Evolutionary conservation across 2,113 vertebrate species (phyloP).

Genomic region (Oncorhynchus gorbuscha): DNA sequence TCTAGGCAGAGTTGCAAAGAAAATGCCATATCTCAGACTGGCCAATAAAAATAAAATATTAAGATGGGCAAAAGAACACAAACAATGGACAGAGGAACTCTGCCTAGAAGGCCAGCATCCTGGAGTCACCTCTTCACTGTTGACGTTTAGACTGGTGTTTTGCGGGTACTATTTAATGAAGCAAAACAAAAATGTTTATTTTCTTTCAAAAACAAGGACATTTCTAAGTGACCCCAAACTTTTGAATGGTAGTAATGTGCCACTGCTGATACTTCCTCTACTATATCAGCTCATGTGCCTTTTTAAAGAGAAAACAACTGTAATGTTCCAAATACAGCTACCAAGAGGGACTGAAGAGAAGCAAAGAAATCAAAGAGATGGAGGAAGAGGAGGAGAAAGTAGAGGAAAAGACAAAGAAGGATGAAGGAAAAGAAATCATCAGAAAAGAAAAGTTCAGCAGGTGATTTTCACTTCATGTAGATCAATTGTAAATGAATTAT

Average conservation of each 20-base stretch:
- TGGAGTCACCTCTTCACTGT: too few relatives aligned
- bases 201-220: too few relatives aligned
- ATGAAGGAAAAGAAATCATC: constrained; percentile 54
- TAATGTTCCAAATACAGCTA: constrained; percentile 49
- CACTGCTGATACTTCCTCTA: not conserved
- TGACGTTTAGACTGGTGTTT: too few relatives aligned
- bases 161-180: too few relatives aligned
- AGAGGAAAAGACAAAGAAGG: constrained; percentile 50
- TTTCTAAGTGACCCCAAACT: too few relatives aligned
- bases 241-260: not conserved
- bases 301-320: constrained; percentile 7
- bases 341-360: constrained; percentile 71
- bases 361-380: constrained; percentile 61
- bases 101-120: too few relatives aligned
- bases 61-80: too few relatives aligned
- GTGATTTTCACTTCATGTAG: constrained; percentile 41
- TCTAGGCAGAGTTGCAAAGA: too few relatives aligned
- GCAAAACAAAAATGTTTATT: too few relatives aligned
- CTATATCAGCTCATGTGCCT: not conserved
- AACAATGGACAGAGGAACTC: too few relatives aligned
- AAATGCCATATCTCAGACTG: too few relatives aligned
- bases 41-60: too few relatives aligned
- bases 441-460: constrained; percentile 49
- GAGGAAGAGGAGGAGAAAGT: constrained; percentile 44
- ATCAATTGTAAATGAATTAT: not conserved